These are phyloP conservation scores for Rana temporaria DNA, from an alignment of 2,113 vertebrate genomes.

Conservation along the genomic window DNA sequence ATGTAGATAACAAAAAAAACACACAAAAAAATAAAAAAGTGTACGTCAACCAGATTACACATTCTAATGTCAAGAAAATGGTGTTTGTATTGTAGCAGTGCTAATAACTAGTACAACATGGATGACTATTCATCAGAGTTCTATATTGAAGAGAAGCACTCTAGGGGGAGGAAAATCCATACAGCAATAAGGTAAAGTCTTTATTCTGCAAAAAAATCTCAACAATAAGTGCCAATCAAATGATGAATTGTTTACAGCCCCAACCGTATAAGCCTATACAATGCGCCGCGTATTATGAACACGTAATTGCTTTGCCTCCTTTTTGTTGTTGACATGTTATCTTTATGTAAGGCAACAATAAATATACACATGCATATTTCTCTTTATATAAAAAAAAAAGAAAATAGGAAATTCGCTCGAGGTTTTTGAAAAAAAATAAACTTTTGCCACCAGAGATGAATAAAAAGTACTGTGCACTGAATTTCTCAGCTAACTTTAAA, in stretches of 20 bases:
- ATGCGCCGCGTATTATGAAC: neutral
- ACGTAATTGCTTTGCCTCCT: neutral
- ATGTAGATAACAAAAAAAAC: neutral
- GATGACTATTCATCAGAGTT: conserved; percentile 35
- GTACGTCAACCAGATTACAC: neutral
- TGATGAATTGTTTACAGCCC: conserved; percentile 28
- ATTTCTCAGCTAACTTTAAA: too few relatives aligned
- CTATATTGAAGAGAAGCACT: conserved; percentile 35
- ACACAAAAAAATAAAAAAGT: neutral
- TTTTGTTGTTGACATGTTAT: neutral
- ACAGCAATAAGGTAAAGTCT: conserved; percentile 43
- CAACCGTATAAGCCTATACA: neutral
- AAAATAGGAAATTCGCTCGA: too few relatives aligned
- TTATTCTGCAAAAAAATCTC: conserved; percentile 48
- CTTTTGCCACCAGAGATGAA: too few relatives aligned
- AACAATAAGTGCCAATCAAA: conserved; percentile 47
- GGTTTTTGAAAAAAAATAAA: too few relatives aligned
- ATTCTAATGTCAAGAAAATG: neutral
- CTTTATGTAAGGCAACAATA: neutral
- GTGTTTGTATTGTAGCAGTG: neutral
- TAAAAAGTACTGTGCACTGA: too few relatives aligned
- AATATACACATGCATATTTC: neutral
- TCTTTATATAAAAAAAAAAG: neutral
- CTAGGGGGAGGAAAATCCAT: conserved; percentile 34
- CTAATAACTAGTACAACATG: conserved; percentile 22